Base-by-base conservation (phyloP, 2,797 vertebrate species). In the Coregonus suidteri region DNA sequence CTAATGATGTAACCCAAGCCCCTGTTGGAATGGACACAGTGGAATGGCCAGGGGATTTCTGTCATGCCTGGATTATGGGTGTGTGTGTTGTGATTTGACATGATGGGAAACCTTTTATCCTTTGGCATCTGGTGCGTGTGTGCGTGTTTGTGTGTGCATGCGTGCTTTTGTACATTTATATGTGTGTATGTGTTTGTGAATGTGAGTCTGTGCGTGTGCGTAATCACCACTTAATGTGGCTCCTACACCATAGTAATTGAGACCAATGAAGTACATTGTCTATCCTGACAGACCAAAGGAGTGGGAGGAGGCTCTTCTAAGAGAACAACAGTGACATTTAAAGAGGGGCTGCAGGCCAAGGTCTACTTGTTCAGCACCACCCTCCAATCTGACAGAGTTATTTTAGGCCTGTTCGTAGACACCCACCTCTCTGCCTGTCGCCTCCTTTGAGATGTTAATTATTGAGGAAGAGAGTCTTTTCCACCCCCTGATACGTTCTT, bases 401-500 rank as follows among this genome's bases (percentile, higher is more conserved):
- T 87, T 81, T 35, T 1, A 5, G 34, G 13, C 35, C 16, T 41
- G 34, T 37, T 41, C 35, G 41, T n/a, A 41, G 16, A 77, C 80
- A 73, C 79, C 72, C 73, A 64, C 68, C 68, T 79, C 72, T 79
- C 74, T 31, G 41, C 52, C 54, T 81, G 81, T 71, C 74, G 75
- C 51, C 75, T 80, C 56, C 65, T 73, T 75, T 72, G 79, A 84
- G 91, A 86, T 91, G 91, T 88, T 83, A 84, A 89, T 93, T 92
- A 90, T 88, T 80, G 85, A 84, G 74, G 30, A 20, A 18, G 41
- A 18, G 41, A 82, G 88, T 30, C 13, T 4, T 31, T 13, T 31
- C 31, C 13, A 34, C 13, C 30, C 41, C 68, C 47, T n/a, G 51
- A 81, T 82, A 47, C 69, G 54, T 59, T 54, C 53, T 71, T 31